Percentiles rank a stretch among this genome's conserved stretches.
phyloP scores from a whole-genome alignment of 2,797 vertebrate genomes.

The Eospalax fontanierii region DNA sequence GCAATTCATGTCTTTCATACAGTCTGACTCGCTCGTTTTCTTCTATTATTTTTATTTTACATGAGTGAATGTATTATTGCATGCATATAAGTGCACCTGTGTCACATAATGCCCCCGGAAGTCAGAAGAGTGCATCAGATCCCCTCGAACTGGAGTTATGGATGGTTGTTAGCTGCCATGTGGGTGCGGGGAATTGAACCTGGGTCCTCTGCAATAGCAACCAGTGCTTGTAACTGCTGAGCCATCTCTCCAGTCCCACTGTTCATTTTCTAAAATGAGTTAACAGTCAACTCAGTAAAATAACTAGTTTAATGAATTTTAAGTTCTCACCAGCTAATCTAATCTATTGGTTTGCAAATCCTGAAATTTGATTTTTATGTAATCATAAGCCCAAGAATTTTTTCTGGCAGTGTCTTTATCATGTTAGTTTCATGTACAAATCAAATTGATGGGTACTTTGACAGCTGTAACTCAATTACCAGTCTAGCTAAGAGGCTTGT shows the following conservation, averaged over 20 bases:
- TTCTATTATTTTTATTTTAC: no score
- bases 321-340: not conserved
- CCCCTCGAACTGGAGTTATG: no score
- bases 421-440: conserved; percentile 55
- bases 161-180: no score
- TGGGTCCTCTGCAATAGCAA: no score
- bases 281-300: conserved; percentile 3
- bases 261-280: conserved; percentile 27
- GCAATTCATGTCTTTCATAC: fast-evolving
- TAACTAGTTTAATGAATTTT: conserved; percentile 32
- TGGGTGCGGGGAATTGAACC: no score
- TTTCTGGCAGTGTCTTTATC: conserved; percentile 57
- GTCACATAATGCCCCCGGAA: no score
- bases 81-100: no score
- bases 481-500: conserved; percentile 49
- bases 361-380: conserved; percentile 29
- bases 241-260: no score
- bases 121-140: no score
- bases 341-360: not conserved
- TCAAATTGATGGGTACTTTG: conserved; percentile 60
- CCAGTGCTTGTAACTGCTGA: no score
- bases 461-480: conserved; percentile 56
- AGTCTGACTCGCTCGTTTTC: not conserved
- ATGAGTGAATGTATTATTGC: no score
- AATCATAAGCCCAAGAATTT: not conserved